Evolutionary conservation across 2,888 invertebrate species (phyloP), one percentile per base, ranked within the genome.

Genomic region (Xylota sylvarum): DNA sequence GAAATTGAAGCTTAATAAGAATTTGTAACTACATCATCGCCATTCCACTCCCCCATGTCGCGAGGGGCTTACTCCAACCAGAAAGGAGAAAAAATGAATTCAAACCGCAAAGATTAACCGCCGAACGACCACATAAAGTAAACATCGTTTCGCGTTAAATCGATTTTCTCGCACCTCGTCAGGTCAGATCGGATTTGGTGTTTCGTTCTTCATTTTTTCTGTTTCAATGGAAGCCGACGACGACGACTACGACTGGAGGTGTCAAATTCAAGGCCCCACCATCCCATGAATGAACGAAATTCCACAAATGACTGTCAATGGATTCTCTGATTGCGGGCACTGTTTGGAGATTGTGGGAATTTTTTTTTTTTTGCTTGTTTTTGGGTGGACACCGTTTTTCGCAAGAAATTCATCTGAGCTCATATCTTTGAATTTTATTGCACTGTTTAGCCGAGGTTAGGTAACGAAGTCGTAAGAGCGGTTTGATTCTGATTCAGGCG

Each of bases 141-240:
- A 85, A 85, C 85, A 85, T 81, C 56, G 72, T 85, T 85, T 81
- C 81, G 72, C 76, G 65, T 81, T 85, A 85, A 85, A 85, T 85
- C 81, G 85, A 85, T 85, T 85, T 85, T 81, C 72, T 85, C 81
- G 85, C 85, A 85, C 85, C 81, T 85, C 70, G 48, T 40, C 78
- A 46, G 50, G 35, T 55, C 73, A 37, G 64, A 65, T 50, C 17
- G 72, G 46, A 50, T 56, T 72, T 69, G 40, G 17, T 52, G 46
- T 55, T 60, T 46, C 40, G 12, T 48, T 64, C 43, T 7, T 14
- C 6, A 32, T 60, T 50, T 69, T 56, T 62, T 32, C 40, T 37
- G 10, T 70, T 82, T 70, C 65, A 60, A 35, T 76, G 76, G 79
- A 78, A 79, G 56, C 73, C 78, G 83, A 70, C 64, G 27, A 17